These are phyloP conservation scores for Drosophila atripex DNA, from an alignment of 2,888 invertebrate genomes.

Conservation along the genomic window DNA sequence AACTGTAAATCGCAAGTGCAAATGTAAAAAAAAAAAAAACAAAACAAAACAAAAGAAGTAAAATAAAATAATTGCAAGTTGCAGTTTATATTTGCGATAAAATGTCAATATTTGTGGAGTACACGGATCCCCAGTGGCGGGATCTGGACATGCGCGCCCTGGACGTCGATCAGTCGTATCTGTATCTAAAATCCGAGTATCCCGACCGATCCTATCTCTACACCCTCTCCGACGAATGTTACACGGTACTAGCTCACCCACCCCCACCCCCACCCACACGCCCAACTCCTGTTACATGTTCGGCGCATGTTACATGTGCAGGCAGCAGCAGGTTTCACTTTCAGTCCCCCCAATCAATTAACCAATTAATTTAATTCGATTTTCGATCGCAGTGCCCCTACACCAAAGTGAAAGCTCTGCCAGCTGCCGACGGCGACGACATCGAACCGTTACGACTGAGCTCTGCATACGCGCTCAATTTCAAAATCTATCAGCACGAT, in stretches of 20 bases:
- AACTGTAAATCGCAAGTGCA: not conserved
- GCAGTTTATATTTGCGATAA: conserved; percentile 4
- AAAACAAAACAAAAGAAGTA: not conserved
- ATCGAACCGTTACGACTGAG: conserved; percentile 84
- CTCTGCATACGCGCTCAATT: conserved; percentile 85
- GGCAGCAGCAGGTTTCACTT: not conserved
- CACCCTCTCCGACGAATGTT: conserved; percentile 88
- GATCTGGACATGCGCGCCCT: conserved; percentile 86
- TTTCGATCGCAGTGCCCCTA: conserved; percentile 86
- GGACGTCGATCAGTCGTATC: conserved; percentile 88
- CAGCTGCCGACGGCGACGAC: conserved; percentile 31
- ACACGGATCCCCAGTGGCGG: conserved; percentile 85
- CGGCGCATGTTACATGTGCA: no score
- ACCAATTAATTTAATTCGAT: conserved; percentile 29
- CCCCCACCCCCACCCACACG: no score
- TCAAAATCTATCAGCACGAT: conserved; percentile 85
- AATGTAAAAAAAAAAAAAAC: not conserved
- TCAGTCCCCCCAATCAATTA: not conserved
- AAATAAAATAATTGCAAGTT: not conserved
- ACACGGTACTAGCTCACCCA: conserved; percentile 84
- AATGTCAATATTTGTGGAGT: conserved; percentile 86
- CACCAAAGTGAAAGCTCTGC: conserved; percentile 84
- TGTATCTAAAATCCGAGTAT: conserved; percentile 83
- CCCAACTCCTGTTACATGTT: no score
- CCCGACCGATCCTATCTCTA: conserved; percentile 85